Conservation (phyloP, 2,888 invertebrate genomes). For the Aphodius sticticus region DNA sequence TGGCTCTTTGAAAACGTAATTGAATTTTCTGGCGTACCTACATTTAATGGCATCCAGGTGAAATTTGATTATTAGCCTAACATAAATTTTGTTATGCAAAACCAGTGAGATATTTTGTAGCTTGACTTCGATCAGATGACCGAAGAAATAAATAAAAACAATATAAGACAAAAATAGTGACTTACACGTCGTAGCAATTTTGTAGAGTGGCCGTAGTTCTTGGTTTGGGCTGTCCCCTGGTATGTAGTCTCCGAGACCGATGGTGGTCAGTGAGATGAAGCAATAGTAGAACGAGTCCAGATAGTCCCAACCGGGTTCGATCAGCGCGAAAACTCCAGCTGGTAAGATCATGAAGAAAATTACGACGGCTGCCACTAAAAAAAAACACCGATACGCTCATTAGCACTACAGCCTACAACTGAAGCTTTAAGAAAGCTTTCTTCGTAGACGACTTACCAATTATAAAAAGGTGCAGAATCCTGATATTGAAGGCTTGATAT, state of each 20-base stretch:
- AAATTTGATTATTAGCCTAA: no score
- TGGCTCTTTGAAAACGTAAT: no score
- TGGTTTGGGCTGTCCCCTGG: constrained; percentile 83
- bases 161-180: constrained; percentile 39
- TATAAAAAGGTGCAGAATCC: constrained; percentile 76
- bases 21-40: no score
- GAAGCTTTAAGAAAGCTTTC: background rate
- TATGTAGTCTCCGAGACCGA: constrained; percentile 89
- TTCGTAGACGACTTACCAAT: constrained; percentile 63
- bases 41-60: no score
- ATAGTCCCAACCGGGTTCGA: constrained; percentile 86
- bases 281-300: constrained; percentile 91
- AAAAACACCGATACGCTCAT: constrained; percentile 27
- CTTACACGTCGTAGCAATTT: constrained; percentile 81
- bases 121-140: no score
- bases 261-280: constrained; percentile 89
- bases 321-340: constrained; percentile 73
- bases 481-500: constrained; percentile 77
- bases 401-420: no score
- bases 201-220: constrained; percentile 81
- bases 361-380: constrained; percentile 65
- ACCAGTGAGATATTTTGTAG: no score
- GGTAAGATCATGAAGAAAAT: constrained; percentile 77
- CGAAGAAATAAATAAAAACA: background rate
- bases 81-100: no score